phyloP scores from a whole-genome alignment of 2,797 vertebrate genomes.

The Acanthiza pusilla region DNA sequence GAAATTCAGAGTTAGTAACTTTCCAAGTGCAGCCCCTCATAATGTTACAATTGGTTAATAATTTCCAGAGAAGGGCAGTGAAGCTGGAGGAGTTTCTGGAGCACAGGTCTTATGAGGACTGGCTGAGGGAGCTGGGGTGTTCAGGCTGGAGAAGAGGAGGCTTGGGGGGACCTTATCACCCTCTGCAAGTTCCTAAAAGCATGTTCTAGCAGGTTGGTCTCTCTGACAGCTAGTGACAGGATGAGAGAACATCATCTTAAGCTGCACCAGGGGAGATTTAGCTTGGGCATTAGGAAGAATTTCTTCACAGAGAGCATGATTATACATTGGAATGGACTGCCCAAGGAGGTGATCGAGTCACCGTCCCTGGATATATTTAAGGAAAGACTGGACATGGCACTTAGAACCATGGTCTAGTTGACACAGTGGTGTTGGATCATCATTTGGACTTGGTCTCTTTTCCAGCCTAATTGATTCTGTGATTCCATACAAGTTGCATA shows the following conservation, averaged over 20 bases:
- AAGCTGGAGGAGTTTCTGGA: background rate
- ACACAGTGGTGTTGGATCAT: background rate
- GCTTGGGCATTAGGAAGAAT: background rate
- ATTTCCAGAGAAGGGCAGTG: background rate
- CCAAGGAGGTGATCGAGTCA: background rate
- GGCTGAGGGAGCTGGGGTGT: background rate
- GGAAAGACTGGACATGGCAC: background rate
- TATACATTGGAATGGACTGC: background rate
- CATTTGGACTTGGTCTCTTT: background rate
- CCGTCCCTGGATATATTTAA: accelerated
- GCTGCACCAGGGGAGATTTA: background rate
- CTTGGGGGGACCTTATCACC: accelerated
- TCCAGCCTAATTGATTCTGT: background rate
- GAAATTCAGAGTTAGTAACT: background rate
- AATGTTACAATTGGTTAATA: background rate
- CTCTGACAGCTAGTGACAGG: background rate
- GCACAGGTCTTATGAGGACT: background rate
- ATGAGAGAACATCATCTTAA: too few relatives aligned
- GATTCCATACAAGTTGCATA: background rate
- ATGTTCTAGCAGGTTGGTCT: background rate
- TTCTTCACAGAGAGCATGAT: background rate
- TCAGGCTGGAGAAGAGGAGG: background rate
- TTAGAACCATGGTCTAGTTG: background rate
- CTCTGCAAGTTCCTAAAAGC: background rate
- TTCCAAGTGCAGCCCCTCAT: background rate